Evolutionary conservation across 2,888 invertebrate genomes (phyloP), one percentile per base, ranked within the genome.

Genomic region (Caenorhabditis afra): DNA sequence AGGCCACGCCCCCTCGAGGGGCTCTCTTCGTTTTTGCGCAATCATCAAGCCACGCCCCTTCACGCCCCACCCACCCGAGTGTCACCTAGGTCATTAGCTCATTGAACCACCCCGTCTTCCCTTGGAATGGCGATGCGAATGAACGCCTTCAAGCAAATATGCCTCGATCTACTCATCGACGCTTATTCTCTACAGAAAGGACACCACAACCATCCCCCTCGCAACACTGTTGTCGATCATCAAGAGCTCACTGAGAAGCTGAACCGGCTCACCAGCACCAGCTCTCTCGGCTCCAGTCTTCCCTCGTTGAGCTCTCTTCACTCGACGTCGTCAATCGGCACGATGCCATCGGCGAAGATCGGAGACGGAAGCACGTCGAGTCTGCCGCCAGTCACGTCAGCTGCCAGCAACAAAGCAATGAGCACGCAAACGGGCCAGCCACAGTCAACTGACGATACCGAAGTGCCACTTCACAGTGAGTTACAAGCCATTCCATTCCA

Each of bases 301-400:
- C 83, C 84, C 18, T 83, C 83, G 14, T 65, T 84, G 55, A 71
- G 86, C 57, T 84, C 84, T 7, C 75, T 86, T 7, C 82, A 83
- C 62, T 81, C 84, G 3, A 73, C 74, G 39, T 81, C 83, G 44
- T 85, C 84, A 12, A 55, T 64, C 44, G 66, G 79, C 58, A 67
- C 79, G 20, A 87, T 87, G 86, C 86, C 87, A 16, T 74, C 85
- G 41, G 85, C 84, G 14, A 83, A 85, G 64, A 84, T 86, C 11
- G 82, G 81, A 20, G 86, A 86, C 59, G 81, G 83, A 39, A 79
- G 80, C 39, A 79, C 66, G 4, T 68, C 73, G 18, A 82, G 79
- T 62, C 73, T 79, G 39, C 79, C 79, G 18, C 57, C 76, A 3
- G 29, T 29, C n/a, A 29, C 64, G 18, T 29, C 29, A 29, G 29